Evolutionary conservation across 2,888 invertebrate genomes (phyloP), one percentile per base, ranked within the genome.

Genomic region (Aromia moschata): DNA sequence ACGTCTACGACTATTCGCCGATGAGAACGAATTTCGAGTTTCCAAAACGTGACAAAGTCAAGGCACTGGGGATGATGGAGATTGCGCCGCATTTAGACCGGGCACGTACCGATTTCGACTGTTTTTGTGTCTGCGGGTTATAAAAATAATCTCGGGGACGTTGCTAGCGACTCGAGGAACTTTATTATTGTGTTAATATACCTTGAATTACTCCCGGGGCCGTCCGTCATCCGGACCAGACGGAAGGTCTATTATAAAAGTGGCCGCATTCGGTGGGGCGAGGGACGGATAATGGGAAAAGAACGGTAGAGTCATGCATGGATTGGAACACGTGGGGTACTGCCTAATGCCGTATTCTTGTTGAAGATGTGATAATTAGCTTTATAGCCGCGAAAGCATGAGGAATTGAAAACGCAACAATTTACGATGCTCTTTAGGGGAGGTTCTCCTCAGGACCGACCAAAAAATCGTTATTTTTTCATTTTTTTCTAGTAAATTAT

Each of bases 161-260:
- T 58, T 58, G 46, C 53, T 61, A 46, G 14, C 56, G 40, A 31
- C 36, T 54, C 56, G 57, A 59, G 49, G 31, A 43, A 44, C 49
- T 62, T 60, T 63, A 63, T 63, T 59, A 59, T 60, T 40, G 52
- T 45, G 51, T 52, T 64, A 60, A 60, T 64, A 38, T 43, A 57
- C 58, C 53, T 60, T 60, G 56, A 61, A 59, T 61, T 62, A 59
- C 53, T 54, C 54, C 56, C 40, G 57, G 49, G 12, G 60, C 60
- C 58, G 61, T 61, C 61, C 55, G 38, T 64, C 57, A 64, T 60
- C 57, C 41, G n/a, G 41, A 11, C n/a, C 33, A 25, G 33, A 33
- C n/a, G 33, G 5, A 10, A n/a, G 5, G 33, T 33, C 33, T 10
- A 11, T 7, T n/a, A 33, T 5, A 33, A 33, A 33, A 33, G n/a